Base-by-base conservation (phyloP, 2,113 vertebrate species). In the Limanda limanda region DNA sequence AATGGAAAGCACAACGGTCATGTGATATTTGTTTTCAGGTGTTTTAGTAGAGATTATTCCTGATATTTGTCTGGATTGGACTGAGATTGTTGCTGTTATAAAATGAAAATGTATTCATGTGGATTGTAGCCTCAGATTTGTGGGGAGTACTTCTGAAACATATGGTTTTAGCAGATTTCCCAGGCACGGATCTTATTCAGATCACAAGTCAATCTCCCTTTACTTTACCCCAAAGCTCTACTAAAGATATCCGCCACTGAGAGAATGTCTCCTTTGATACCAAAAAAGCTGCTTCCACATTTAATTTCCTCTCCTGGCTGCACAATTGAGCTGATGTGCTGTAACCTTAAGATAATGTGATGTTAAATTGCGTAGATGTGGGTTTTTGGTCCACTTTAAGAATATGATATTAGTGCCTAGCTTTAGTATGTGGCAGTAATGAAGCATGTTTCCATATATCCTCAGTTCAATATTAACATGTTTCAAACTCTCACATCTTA, bases 181-280 rank as follows among this genome's bases (percentile, higher is more conserved):
- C 17, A 27, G 10, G 40, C 18, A 10, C n/a, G 17, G 57, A 45
- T 60, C 7, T 25, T 35, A 40, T 25, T 3, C 2, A 55, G 24
- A 61, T 87, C 81, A 81, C 24, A 78, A 76, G 73, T 70, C 58
- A 18, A 35, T 69, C 68, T 54, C 11, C 12, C 35, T 42, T 45
- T 37, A 67, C 57, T 71, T 76, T 42, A 75, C 17, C 76, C 57
- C 31, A 24, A 51, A 56, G 48, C 58, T 69, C 48, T 62, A 21
- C 25, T 54, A 69, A 79, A 72, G 35, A 23, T 55, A 73, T 58
- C 31, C 54, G n/a, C 54, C 31, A 10, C 77, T 14, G 47, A 74
- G 45, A 68, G 10, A 84, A 71, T 42, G 40, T 24, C 58, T 58
- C 25, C 40, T 71, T 74, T 68, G 31, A 77, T 57, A 78, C 37